Evolutionary conservation across 2,888 invertebrate species (phyloP), one percentile per base, ranked within the genome.

Genomic region (Leptopilina drosophilae): DNA sequence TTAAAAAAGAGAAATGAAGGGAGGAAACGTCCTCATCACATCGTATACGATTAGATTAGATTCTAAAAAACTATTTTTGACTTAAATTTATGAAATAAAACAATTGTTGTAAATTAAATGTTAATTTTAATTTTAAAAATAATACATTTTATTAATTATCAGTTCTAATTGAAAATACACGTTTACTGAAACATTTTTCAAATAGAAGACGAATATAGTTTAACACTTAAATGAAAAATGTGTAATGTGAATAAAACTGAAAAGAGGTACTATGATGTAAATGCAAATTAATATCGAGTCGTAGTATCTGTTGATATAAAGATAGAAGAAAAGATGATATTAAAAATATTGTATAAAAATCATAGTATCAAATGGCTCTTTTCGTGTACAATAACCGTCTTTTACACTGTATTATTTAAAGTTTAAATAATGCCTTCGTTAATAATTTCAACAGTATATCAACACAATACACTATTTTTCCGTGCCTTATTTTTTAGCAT

Each of bases 271-370:
- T 53, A 53, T 26, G 49, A 69, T 53, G 26, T 26, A 49, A 14
- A 69, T 26, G 69, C 26, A 26, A 69, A 69, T 26, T 5, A 49
- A 26, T 69, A 67, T 49, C 5, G 1, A 46, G 20, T 49, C 46
- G 49, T 49, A 6, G 1, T 20, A 49, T 20, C 15, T 20, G 8
- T 67, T 26, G 67, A 20, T 67, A 49, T 20, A 49, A 67, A 20
- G n/a, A 46, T 20, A 20, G 5, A 46, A 7, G 53, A 2, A 20
- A 20, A 26, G 20, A 49, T 53, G 26, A 53, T 53, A 69, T 53
- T 6, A 26, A 53, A 12, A 62, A 62, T 62, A 62, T 62, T 20
- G 62, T 62, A 20, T 62, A 62, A 62, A 62, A 62, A 49, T 62
- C 15, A 62, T 15, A 62, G 62, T 62, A 15, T 62, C 62, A 15